Percentiles rank a stretch among this genome's conserved stretches.
These are phyloP conservation scores for Polyommatus icarus DNA, from an alignment of 2,888 invertebrate species.

Conservation along the genomic window DNA sequence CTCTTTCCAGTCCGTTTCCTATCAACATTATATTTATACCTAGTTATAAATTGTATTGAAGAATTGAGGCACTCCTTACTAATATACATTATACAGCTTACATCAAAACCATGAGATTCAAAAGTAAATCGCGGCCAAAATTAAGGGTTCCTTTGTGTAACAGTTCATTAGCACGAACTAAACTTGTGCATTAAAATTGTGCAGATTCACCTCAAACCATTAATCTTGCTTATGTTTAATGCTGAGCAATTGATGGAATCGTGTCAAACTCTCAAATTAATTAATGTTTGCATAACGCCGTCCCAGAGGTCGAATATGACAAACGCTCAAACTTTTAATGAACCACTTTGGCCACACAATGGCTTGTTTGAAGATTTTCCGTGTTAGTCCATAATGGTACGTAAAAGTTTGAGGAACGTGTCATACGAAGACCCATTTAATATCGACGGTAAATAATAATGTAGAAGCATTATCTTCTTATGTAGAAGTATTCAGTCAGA, in stretches of 20 bases:
- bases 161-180: constrained; percentile 39
- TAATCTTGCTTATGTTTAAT: constrained; percentile 32
- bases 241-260: constrained; percentile 26
- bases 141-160: constrained; percentile 29
- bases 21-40: no score
- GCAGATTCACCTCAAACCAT: constrained; percentile 51
- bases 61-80: no score
- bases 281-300: constrained; percentile 8
- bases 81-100: no score
- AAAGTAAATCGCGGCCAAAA: background rate
- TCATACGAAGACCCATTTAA: background rate
- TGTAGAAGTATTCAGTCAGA: background rate
- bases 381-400: constrained; percentile 5
- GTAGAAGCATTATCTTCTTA: background rate
- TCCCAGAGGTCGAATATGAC: constrained; percentile 18
- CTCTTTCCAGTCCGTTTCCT: no score
- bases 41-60: no score
- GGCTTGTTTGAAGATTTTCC: constrained; percentile 9
- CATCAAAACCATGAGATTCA: background rate
- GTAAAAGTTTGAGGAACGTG: background rate
- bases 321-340: constrained; percentile 19
- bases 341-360: constrained; percentile 6
- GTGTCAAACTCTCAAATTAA: constrained; percentile 21
- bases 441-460: background rate
- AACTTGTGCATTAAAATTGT: constrained; percentile 73